Percentiles rank a stretch among this genome's conserved stretches.
phyloP scores from a whole-genome alignment of 2,113 vertebrate species.

The Motacilla tschutschensis region DNA sequence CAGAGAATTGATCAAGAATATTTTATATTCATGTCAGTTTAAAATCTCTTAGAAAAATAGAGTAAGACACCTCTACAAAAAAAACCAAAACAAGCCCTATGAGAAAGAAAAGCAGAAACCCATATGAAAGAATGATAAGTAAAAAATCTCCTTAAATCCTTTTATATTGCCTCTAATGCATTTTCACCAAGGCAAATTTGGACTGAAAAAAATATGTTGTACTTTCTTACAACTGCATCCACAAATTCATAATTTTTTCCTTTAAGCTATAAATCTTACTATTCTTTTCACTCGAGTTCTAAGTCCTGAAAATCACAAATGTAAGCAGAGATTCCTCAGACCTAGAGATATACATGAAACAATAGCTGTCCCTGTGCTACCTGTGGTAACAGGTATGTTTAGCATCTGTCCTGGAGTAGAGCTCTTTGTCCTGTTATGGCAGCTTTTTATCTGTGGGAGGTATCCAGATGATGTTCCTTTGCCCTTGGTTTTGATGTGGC shows the following conservation, averaged over 20 bases:
- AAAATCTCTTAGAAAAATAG: background rate
- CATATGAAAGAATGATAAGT: background rate
- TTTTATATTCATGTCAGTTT: background rate
- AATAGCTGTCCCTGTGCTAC: background rate
- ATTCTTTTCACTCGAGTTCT: background rate
- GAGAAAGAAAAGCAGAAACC: background rate
- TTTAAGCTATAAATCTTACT: background rate
- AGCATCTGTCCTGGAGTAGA: background rate
- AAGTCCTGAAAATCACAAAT: background rate
- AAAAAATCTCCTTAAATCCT: background rate
- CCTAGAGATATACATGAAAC: background rate
- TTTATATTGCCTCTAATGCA: background rate
- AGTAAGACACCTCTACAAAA: background rate
- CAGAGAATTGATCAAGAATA: background rate
- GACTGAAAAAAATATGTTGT: background rate
- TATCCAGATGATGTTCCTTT: background rate
- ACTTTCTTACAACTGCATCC: background rate
- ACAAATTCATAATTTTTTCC: background rate
- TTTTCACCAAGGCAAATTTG: background rate
- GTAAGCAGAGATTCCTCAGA: background rate
- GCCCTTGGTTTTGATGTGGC: background rate
- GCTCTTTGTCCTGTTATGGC: background rate
- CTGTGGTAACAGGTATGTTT: background rate
- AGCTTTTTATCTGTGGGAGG: background rate
- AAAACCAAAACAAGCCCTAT: accelerated